Evolutionary conservation across 1,140 invertebrate species (phyloP).

Genomic region (Hylyphantes graminicola): DNA sequence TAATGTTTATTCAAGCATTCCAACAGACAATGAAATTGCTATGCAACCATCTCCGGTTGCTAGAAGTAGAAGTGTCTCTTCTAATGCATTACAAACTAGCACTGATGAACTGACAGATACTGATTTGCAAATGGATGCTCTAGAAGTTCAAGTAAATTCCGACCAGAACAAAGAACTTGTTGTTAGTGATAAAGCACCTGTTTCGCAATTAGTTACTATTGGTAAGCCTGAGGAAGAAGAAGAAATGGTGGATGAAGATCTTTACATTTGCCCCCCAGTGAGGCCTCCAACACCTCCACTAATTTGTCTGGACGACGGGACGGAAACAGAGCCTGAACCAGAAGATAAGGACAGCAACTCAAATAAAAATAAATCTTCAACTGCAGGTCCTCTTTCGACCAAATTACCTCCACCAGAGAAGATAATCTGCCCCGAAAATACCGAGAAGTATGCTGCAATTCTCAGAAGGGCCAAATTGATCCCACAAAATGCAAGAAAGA

Average conservation of each 20-base stretch:
- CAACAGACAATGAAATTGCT: too few species aligned
- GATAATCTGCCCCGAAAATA: not conserved
- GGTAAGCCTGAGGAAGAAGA: not conserved
- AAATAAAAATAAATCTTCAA: not conserved
- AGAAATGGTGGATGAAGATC: constrained; percentile 31
- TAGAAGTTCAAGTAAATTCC: too few species aligned
- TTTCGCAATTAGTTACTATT: not conserved
- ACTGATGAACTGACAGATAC: too few species aligned
- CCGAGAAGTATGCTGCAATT: not conserved
- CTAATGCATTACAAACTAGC: too few species aligned
- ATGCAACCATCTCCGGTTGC: too few species aligned
- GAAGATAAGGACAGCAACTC: constrained; percentile 8
- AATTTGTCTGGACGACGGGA: constrained; percentile 24
- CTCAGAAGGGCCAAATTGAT: constrained; percentile 3
- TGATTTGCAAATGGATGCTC: too few species aligned
- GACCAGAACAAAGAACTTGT: not conserved
- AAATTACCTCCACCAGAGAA: not conserved
- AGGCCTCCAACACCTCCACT: constrained; percentile 45
- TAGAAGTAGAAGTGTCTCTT: too few species aligned
- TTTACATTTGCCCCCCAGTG: constrained; percentile 33
- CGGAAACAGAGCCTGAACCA: constrained; percentile 25
- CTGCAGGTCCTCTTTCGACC: not conserved
- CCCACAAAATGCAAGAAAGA: constrained; percentile 13
- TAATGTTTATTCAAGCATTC: too few species aligned
- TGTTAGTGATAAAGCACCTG: not conserved